Base-by-base conservation (phyloP, 1,140 invertebrate genomes). In the Lordiphosa clarofinis region DNA sequence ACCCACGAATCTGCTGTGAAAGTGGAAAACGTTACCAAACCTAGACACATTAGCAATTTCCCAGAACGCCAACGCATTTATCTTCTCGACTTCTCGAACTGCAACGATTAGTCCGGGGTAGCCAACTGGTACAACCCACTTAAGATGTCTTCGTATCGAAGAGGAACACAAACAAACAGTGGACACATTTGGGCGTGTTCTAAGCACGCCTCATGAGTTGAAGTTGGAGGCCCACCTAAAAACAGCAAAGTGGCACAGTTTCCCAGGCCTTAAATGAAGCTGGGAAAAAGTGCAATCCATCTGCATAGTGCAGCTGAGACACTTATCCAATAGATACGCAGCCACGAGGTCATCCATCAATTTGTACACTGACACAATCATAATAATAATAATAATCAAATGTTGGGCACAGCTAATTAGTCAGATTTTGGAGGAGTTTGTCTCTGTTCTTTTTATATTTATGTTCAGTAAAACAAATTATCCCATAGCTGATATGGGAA, bases 51-150 rank as follows among this genome's bases (percentile, higher is more conserved):
- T 75, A 62, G 76, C 76, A 81, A 84, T 81, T 81, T 81, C 76
- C 76, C 76, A 81, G 76, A 81, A 81, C 76, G 76, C 76, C 76
- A 81, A 81, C 72, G 76, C 76, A 81, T 81, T 84, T 71, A 76
- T 81, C 76, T 64, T 82, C 50, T 31, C 24, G 33, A 36, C 33
- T 13, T 36, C 33, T 10, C 36, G 31, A 47, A 47, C 50, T 12
- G 42, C 35, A 82, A 53, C 76, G 76, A 81, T 81, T 81, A 81
- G 76, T 81, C 33, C 44, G 58, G 72, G 61, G 59, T 58, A 43
- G 62, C 40, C 44, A 58, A 55, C 54, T 43, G 73, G 58, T 53
- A 53, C 74, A 81, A 61, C 79, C 75, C 67, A 81, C 75, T 68
- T 70, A 53, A 71, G 64, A 69, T 57, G 62, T 53, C 53, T 59